phyloP scores from a whole-genome alignment of 2,888 invertebrate species.

The Pocota personata region DNA sequence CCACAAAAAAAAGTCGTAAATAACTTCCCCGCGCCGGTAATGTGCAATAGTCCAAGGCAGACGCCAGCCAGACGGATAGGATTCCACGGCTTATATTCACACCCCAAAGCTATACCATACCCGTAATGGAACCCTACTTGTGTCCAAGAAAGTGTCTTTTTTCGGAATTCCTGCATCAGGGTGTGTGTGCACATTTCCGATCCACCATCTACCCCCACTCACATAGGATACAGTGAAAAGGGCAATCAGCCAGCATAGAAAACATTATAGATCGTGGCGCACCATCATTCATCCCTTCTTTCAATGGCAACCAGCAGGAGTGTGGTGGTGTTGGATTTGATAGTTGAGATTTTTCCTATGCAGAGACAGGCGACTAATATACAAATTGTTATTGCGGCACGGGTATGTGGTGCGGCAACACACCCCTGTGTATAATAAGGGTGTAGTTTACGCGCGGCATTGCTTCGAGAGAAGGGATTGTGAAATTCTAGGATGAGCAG shows the following conservation, averaged over 20 bases:
- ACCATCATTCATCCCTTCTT: conserved; percentile 59
- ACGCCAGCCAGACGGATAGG: conserved; percentile 67
- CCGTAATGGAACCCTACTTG: neutral
- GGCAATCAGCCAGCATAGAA: conserved; percentile 67
- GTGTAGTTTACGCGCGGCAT: conserved; percentile 70
- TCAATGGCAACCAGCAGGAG: conserved; percentile 25
- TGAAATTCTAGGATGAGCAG: conserved; percentile 53
- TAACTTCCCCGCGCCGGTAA: conserved; percentile 18
- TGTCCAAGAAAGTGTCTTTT: conserved; percentile 52
- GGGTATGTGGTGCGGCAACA: conserved; percentile 21
- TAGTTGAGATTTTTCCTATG: conserved; percentile 59
- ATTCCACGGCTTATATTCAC: conserved; percentile 37
- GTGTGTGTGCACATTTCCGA: conserved; percentile 31
- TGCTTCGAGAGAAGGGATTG: conserved; percentile 28
- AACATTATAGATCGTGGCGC: conserved; percentile 48
- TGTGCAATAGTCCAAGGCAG: conserved; percentile 44
- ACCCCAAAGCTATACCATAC: conserved; percentile 11
- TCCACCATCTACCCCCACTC: neutral
- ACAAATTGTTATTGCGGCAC: conserved; percentile 59
- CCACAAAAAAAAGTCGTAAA: conserved; percentile 28
- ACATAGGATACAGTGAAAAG: conserved; percentile 23
- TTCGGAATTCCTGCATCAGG: conserved; percentile 41
- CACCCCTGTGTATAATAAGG: conserved; percentile 68
- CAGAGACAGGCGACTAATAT: conserved; percentile 33
- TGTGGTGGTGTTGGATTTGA: conserved; percentile 5